These are phyloP conservation scores for Scotopteryx bipunctaria DNA, from an alignment of 2,888 invertebrate species.

Conservation along the genomic window DNA sequence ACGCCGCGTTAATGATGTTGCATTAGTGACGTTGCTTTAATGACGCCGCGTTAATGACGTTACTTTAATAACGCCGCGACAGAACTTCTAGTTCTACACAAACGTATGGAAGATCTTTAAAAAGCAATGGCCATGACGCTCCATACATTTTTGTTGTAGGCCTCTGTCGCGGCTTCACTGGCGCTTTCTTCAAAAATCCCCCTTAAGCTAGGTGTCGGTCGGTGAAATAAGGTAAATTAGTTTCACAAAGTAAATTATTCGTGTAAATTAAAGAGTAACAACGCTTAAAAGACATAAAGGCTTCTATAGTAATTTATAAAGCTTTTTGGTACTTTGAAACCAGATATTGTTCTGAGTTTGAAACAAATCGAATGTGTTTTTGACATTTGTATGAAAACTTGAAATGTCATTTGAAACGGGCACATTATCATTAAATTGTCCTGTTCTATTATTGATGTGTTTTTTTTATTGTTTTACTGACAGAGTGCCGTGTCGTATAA, in stretches of 20 bases:
- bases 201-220: neutral
- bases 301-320: conserved; percentile 7
- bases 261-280: conserved; percentile 11
- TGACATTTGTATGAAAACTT: no score
- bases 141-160: no score
- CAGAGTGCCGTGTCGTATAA: conserved; percentile 30
- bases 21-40: no score
- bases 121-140: no score
- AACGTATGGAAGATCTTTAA: no score
- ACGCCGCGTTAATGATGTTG: no score
- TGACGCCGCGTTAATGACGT: no score
- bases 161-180: no score
- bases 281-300: conserved; percentile 16
- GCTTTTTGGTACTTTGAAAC: neutral
- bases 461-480: conserved; percentile 7
- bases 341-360: neutral
- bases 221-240: neutral
- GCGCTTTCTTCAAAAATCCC: no score
- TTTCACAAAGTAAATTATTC: conserved; percentile 17
- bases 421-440: no score
- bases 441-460: neutral
- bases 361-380: neutral
- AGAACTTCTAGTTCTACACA: no score
- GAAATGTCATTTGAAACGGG: neutral
- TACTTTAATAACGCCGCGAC: no score